Base-by-base conservation (phyloP, 2,888 invertebrate genomes). In the Synergus umbraculus region DNA sequence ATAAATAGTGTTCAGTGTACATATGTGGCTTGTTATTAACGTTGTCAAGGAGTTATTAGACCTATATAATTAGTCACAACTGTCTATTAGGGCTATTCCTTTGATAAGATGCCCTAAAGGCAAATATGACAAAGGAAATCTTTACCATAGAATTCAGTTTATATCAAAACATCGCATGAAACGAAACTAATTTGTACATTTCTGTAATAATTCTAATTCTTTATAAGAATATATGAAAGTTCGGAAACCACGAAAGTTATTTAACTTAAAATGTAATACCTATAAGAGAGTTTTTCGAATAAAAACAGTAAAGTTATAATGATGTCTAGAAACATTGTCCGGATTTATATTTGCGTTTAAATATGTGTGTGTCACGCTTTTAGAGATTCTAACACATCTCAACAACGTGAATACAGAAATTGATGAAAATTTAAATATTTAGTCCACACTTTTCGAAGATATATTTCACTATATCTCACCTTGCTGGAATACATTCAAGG, bases 401-500 rank as follows among this genome's bases (percentile, higher is more conserved):
- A 29, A 29, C 2, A 29, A 29, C 29, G 2, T 29, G 22, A 1
- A 22, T 22, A 22, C 22, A 29, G 29, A 29, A 29, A 29, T 29
- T 29, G 29, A 29, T 29, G 29, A 29, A 29, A 12, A 37, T 37
- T 10, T 49, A 15, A 49, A 49, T 49, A 49, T 15, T 2, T 13
- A 15, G 13, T 12, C 8, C 4, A 13, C 4, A 37, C 22, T 12
- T 18, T 44, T 12, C 1, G n/a, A 2, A 4, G 3, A 10, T 66
- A 2, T 43, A 0, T 29, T 69, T 46, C 29, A 37, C 18, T 46
- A 2, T 12, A 29, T 22, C 10, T 60, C 12, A n/a, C 60, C 18
- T 54, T 15, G n/a, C 15, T 79, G 78, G 8, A 81, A n/a, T 54
- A 83, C 60, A 76, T 76, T 83, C 0, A 81, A 79, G 8, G 83